Evolutionary conservation across 2,888 invertebrate genomes (phyloP).

Genomic region (Ischnus inquisitorius): DNA sequence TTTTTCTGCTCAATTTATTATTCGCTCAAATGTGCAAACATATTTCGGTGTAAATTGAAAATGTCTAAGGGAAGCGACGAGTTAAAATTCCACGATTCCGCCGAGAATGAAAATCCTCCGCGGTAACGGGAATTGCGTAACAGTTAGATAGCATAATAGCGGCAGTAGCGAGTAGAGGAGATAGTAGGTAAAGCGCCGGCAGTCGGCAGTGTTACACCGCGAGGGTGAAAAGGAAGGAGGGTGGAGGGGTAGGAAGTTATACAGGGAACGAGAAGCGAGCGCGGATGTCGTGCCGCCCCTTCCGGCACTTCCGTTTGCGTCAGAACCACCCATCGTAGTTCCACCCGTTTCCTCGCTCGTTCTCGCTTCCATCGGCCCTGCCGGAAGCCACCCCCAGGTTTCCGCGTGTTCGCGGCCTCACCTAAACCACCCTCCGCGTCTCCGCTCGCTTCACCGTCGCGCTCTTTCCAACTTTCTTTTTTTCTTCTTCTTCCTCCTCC

Average conservation of each 20-base stretch:
- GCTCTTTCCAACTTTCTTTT: conserved; percentile 41
- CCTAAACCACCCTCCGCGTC: conserved; percentile 31
- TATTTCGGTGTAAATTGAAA: background rate
- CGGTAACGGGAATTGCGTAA: background rate
- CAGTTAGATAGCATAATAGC: conserved; percentile 4
- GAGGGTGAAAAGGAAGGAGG: conserved; percentile 12
- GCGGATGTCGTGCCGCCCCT: conserved; percentile 65
- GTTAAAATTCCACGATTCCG: background rate
- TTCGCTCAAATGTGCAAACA: background rate
- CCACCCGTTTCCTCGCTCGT: conserved; percentile 59
- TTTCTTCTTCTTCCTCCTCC: conserved; percentile 25
- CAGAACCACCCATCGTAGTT: conserved; percentile 58
- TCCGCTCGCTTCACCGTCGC: background rate
- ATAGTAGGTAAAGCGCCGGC: background rate
- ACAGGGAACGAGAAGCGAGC: conserved; percentile 41
- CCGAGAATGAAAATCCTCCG: conserved; percentile 1
- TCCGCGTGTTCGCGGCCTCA: conserved; percentile 50
- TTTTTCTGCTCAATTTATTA: too few relatives aligned
- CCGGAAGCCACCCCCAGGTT: conserved; percentile 65
- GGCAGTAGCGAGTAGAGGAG: background rate
- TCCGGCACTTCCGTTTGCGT: conserved; percentile 69
- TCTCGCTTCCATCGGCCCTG: conserved; percentile 44
- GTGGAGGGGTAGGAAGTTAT: conserved; percentile 5
- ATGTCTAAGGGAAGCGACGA: background rate
- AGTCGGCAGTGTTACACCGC: background rate